Conservation (phyloP, 2,113 vertebrate species). For the Saguinus imperator region DNA sequence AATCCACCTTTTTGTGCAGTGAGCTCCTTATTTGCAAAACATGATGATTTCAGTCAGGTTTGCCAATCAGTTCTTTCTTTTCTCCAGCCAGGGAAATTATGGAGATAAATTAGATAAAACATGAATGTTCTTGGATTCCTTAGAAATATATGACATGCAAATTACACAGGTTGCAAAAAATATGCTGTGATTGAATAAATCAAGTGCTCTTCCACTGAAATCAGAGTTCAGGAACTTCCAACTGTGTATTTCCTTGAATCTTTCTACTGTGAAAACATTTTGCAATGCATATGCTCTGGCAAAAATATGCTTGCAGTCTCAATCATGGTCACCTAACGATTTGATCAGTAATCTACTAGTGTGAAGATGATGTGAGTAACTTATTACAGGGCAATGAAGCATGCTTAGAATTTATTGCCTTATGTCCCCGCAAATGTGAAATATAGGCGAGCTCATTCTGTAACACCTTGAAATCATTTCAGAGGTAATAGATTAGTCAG, state of each 20-base stretch:
- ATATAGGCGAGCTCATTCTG: slow-evolving; percentile 2
- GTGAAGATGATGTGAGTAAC: slow-evolving; percentile 31
- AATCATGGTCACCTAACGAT: neutral
- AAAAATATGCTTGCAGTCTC: neutral
- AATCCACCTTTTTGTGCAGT: neutral
- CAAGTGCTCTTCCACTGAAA: neutral
- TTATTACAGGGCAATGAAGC: slow-evolving; percentile 28
- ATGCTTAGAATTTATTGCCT: slow-evolving; percentile 42
- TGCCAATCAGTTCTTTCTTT: neutral
- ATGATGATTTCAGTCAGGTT: neutral
- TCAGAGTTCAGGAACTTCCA: neutral
- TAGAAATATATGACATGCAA: neutral
- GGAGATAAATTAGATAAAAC: neutral
- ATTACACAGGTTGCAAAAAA: neutral
- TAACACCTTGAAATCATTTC: slow-evolving; percentile 44
- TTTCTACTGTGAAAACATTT: neutral
- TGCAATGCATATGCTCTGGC: neutral
- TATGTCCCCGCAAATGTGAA: slow-evolving; percentile 27
- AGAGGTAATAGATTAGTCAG: slow-evolving; percentile 38
- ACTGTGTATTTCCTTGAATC: neutral
- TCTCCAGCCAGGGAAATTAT: neutral
- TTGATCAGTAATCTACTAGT: neutral
- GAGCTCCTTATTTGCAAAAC: neutral
- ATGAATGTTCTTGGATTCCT: neutral
- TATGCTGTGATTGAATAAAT: neutral